Percentiles rank a stretch among this genome's conserved stretches.
phyloP scores from a whole-genome alignment of 2,888 invertebrate species.

The Hypsopygia costalis region DNA sequence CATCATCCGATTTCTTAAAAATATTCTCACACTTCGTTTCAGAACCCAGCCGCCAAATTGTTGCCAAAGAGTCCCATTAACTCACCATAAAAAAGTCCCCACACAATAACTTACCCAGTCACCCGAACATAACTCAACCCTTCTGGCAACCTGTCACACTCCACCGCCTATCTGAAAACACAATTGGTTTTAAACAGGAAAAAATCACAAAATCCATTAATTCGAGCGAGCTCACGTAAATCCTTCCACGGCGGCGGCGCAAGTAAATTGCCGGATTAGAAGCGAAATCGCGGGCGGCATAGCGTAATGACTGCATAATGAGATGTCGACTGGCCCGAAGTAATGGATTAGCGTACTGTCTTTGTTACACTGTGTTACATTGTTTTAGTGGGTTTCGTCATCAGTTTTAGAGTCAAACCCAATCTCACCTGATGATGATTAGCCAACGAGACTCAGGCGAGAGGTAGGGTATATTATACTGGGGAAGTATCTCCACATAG shows the following conservation, averaged over 20 bases:
- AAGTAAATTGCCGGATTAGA: conserved; percentile 38
- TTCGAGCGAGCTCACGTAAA: conserved; percentile 7
- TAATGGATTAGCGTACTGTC: conserved; percentile 8
- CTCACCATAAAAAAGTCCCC: too few species aligned
- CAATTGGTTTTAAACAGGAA: conserved; percentile 6
- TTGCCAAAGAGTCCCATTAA: too few species aligned
- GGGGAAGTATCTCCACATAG: too few species aligned
- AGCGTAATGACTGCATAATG: conserved; percentile 29
- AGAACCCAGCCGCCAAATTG: too few species aligned
- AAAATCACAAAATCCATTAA: conserved; percentile 7
- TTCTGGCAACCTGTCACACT: background rate
- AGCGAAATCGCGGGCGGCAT: conserved; percentile 24
- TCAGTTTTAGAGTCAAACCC: too few species aligned
- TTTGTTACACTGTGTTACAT: background rate
- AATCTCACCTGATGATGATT: too few species aligned
- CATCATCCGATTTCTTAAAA: too few species aligned
- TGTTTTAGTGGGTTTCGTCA: background rate
- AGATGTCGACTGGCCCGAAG: conserved; percentile 8
- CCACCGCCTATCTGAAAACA: background rate
- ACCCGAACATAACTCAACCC: background rate
- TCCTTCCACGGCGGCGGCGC: conserved; percentile 7
- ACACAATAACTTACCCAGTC: too few species aligned
- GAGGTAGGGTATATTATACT: too few species aligned
- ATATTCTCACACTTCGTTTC: too few species aligned
- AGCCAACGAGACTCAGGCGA: too few species aligned